Base-by-base conservation (phyloP, 2,113 vertebrate species). In the Falcunculus frontatus region DNA sequence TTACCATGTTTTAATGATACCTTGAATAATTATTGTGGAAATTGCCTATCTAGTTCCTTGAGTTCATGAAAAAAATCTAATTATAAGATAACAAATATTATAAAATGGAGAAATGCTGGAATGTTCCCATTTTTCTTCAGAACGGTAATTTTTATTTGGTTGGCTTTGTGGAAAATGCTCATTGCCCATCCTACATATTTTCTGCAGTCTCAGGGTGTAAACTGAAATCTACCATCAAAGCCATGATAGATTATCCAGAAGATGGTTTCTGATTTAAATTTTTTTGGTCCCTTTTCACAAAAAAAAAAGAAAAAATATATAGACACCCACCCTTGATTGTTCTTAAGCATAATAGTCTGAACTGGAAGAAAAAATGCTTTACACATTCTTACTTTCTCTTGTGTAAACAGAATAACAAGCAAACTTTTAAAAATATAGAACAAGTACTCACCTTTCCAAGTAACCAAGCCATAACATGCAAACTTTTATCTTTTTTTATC, bases 301-400 rank as follows among this genome's bases (percentile, higher is more conserved):
- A 25, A 64, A 25, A 64, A 93, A 57, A 5, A 37, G 7, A 35
- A 94, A 86, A 70, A 35, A 37, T 26, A 0, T 17, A 4, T 25
- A 32, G 22, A 41, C 2, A 26, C 6, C 0, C 4, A 69, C 2
- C 5, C 15, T n/a, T 64, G 5, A 41, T 20, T 82, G 7, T 56
- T 88, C 47, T 62, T 53, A 69, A 23, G 5, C 16, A 16, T 20
- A 69, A 19, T 6, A 57, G 6, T 41, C 11, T 2, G 18, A 68
- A 39, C 21, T 49, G 22, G 41, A 26, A 63, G 32, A 20, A 72
- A 30, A 35, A 41, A n/a, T 10, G 1, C 4, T 52, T 42, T 60
- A 47, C 53, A 22, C 52, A 49, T 73, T 65, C 18, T 53, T 89
- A 70, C 25, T 15, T 76, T 85, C 6, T 60, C 13, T 33, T 23